These are phyloP conservation scores for Lepus oiostolus DNA, from an alignment of 2,797 vertebrate genomes.

Conservation along the genomic window DNA sequence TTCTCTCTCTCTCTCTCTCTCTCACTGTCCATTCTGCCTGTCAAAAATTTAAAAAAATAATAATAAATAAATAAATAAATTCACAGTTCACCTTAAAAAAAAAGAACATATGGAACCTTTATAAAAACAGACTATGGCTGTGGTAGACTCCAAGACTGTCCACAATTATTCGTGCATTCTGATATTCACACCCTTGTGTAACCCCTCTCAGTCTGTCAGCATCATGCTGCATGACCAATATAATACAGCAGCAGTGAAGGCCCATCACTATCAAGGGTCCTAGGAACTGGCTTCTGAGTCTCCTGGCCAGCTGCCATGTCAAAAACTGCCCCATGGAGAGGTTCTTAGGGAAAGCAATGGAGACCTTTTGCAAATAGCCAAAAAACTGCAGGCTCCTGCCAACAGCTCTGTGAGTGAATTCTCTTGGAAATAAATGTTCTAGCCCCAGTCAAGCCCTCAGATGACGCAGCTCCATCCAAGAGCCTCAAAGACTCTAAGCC, in stretches of 20 bases:
- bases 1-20: too few relatives aligned
- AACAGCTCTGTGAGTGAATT: neutral
- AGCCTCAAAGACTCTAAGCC: neutral
- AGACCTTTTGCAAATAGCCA: neutral
- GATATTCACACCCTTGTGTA: neutral
- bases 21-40: too few relatives aligned
- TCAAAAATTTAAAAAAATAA: too few relatives aligned
- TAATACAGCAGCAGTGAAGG: neutral
- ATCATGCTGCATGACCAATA: neutral
- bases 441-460: neutral
- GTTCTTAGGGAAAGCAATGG: neutral
- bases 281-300: neutral
- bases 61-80: too few relatives aligned
- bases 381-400: neutral
- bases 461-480: neutral
- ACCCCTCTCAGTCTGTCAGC: neutral
- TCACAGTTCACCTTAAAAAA: too few relatives aligned
- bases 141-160: neutral
- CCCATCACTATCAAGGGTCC: neutral
- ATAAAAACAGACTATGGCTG: conserved; percentile 14
- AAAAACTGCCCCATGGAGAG: neutral
- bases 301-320: neutral
- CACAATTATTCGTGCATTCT: neutral
- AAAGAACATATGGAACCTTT: conserved; percentile 27
- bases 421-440: conserved; percentile 8